phyloP scores from a whole-genome alignment of 2,797 vertebrate genomes.

The Balearica regulorum region DNA sequence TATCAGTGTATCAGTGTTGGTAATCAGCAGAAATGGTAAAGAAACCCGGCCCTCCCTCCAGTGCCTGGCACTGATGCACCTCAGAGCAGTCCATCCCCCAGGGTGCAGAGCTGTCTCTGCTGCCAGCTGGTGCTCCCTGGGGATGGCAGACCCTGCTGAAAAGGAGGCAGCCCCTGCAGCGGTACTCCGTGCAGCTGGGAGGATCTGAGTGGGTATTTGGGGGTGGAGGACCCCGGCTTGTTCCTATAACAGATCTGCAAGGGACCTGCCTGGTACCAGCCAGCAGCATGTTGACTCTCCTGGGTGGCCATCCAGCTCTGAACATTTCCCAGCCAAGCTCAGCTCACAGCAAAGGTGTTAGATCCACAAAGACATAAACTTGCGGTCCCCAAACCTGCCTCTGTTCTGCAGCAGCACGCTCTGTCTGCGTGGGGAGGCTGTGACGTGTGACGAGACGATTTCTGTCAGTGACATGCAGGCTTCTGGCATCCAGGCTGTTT shows the following conservation, averaged over 20 bases:
- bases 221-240: not conserved
- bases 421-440: not conserved
- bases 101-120: not conserved
- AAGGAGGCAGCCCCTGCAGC: not conserved
- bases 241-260: not conserved
- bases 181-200: not conserved
- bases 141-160: not conserved
- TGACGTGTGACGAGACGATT: not conserved
- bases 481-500: not conserved
- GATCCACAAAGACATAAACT: not conserved
- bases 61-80: not conserved
- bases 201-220: not conserved
- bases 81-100: not conserved
- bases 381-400: not conserved
- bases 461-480: conserved; percentile 6
- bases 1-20: not conserved
- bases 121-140: not conserved
- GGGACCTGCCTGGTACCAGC: not conserved
- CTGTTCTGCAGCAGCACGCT: not conserved
- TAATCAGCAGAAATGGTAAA: not conserved
- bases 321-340: not conserved
- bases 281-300: not conserved
- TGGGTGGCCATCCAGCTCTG: accelerated
- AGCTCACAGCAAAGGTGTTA: not conserved
- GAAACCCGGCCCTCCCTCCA: not conserved